These are phyloP conservation scores for Parnassius apollo DNA, from an alignment of 2,888 invertebrate genomes.

Conservation along the genomic window DNA sequence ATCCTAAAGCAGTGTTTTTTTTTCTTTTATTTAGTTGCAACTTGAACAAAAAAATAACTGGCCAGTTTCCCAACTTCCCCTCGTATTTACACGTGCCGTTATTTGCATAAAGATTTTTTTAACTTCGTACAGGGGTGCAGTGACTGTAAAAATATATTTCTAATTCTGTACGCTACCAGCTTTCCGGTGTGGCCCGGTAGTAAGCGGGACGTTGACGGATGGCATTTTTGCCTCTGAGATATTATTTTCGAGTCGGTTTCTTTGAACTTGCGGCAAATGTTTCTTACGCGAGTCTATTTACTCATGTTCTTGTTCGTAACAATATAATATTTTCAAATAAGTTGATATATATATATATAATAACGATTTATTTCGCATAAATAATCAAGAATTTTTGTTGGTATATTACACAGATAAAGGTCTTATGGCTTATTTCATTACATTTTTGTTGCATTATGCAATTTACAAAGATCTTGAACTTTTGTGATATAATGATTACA, in stretches of 20 bases:
- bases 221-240: conserved; percentile 62
- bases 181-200: conserved; percentile 65
- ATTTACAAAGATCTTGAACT: too few species aligned
- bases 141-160: conserved; percentile 77
- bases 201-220: conserved; percentile 68
- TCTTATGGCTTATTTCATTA: too few species aligned
- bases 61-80: conserved; percentile 54
- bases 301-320: neutral
- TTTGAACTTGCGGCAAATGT: conserved; percentile 35
- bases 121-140: conserved; percentile 52
- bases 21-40: conserved; percentile 18
- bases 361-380: neutral
- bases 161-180: conserved; percentile 69
- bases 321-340: conserved; percentile 3
- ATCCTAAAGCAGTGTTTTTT: conserved; percentile 17
- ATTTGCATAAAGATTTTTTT: conserved; percentile 79
- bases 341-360: neutral
- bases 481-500: too few species aligned
- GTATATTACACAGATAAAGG: too few species aligned
- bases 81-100: conserved; percentile 76
- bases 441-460: too few species aligned
- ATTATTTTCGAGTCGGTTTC: conserved; percentile 53
- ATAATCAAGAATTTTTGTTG: neutral
- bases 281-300: conserved; percentile 6
- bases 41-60: conserved; percentile 21